Conservation (phyloP, 2,797 vertebrate species). For the Molossus molossus region DNA sequence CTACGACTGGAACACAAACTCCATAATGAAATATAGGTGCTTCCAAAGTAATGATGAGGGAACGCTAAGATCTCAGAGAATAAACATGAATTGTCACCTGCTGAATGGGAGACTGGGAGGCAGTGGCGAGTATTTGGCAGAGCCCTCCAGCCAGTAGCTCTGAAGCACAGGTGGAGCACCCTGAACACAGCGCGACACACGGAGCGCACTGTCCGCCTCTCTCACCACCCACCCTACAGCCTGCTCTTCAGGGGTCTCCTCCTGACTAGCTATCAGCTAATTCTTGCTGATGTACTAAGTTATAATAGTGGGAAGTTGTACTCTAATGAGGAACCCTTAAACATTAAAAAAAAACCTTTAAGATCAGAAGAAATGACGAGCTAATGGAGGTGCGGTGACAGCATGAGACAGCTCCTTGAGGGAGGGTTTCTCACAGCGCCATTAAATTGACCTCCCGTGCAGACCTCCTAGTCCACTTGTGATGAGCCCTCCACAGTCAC, state of each 20-base stretch:
- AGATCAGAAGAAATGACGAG: not conserved
- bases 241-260: not conserved
- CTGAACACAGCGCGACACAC: not conserved
- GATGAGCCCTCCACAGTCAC: not conserved
- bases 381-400: not conserved
- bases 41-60: not conserved
- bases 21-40: constrained; percentile 8
- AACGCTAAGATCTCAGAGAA: not conserved
- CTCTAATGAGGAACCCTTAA: not conserved
- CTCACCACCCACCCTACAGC: not conserved
- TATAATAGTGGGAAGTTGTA: not conserved
- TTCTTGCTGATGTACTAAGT: not conserved
- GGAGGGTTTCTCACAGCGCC: not conserved
- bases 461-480: not conserved
- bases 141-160: not conserved
- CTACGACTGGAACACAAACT: not conserved
- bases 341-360: not conserved
- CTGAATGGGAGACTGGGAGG: not conserved
- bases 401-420: not conserved
- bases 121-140: not conserved
- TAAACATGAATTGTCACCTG: not conserved
- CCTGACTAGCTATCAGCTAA: not conserved
- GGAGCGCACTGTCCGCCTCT: not conserved
- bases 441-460: not conserved
- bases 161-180: not conserved